These are phyloP conservation scores for Drosophila engyochracea DNA, from an alignment of 2,888 invertebrate species.

Conservation along the genomic window DNA sequence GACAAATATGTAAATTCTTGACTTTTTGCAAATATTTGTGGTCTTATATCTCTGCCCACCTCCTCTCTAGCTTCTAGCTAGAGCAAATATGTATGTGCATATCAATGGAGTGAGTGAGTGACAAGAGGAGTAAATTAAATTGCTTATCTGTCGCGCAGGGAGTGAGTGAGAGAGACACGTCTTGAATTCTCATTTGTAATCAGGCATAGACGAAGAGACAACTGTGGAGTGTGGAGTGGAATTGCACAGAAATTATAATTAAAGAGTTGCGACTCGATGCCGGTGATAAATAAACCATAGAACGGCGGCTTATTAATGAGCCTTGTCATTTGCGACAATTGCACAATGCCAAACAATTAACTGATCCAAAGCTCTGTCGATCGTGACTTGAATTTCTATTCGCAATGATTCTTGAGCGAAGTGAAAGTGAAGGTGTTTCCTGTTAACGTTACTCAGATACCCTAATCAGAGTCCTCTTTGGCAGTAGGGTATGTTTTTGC, in stretches of 20 bases:
- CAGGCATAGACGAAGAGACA: neutral
- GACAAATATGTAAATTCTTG: conserved; percentile 13
- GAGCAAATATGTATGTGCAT: conserved; percentile 1
- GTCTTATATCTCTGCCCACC: neutral
- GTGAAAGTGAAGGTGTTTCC: conserved; percentile 58
- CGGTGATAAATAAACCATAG: conserved; percentile 42
- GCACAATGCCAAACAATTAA: conserved; percentile 33
- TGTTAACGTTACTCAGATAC: conserved; percentile 3
- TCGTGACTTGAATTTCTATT: conserved; percentile 61
- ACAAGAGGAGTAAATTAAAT: conserved; percentile 28
- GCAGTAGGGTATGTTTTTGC: neutral
- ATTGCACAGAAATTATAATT: conserved; percentile 41
- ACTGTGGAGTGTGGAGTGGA: conserved; percentile 1
- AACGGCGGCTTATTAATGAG: conserved; percentile 43
- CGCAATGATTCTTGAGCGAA: conserved; percentile 42
- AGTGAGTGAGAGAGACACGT: neutral
- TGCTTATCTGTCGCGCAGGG: conserved; percentile 12
- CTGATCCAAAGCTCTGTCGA: conserved; percentile 20
- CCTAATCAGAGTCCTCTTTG: neutral
- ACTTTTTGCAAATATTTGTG: conserved; percentile 1
- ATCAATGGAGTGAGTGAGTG: conserved; percentile 15
- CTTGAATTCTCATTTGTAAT: conserved; percentile 17
- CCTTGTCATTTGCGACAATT: conserved; percentile 32
- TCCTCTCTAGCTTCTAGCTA: too few species aligned
- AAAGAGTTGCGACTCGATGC: conserved; percentile 36